Base-by-base conservation (phyloP, 2,888 invertebrate species). In the Ochlodes sylvanus region DNA sequence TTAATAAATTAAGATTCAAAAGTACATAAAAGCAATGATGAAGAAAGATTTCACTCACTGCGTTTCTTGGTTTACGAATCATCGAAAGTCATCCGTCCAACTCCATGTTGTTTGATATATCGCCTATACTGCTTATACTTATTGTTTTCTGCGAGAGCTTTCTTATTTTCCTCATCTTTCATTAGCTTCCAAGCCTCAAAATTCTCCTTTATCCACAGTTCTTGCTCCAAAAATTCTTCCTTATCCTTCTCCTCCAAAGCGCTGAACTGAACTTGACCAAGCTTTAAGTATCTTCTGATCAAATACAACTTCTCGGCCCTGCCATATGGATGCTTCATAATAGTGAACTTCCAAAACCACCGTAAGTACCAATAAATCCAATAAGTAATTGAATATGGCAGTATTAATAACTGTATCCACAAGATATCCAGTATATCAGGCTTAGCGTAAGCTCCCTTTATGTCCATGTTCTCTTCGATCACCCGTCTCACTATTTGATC, bases 401-500 rank as follows among this genome's bases (percentile, higher is more conserved):
- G 94, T 21, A 98, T 94, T 41, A 98, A 89, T 19, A 98, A 81
- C 87, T 98, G 98, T 62, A 98, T 92, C 97, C 97, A 98, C 7
- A 98, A 89, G 9, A 98, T 95, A 86, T 98, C 97, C 61, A 90
- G 82, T 19, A 97, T 85, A 63, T 95, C 95, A 0, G 98, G 98
- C 81, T 97, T 98, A 0, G 97, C 97, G 87, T 98, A 98, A 0
- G 97, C 98, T 17, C 98, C 98, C 82, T 98, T 96, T 57, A 98
- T 98, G 80, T 98, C 98, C 96, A 98, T 97, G 81, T 98, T 98
- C 75, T 98, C 96, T 86, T 97, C 97, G 69, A 99, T 96, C 2
- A 99, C 96, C 82, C 95, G 94, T 71, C 96, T 94, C 65, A 98
- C 96, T 47, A 98, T 94, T 69, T 94, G 94, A 80, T 98, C 98